These are phyloP conservation scores for Syngnathus floridae DNA, from an alignment of 2,113 vertebrate genomes.

Conservation along the genomic window DNA sequence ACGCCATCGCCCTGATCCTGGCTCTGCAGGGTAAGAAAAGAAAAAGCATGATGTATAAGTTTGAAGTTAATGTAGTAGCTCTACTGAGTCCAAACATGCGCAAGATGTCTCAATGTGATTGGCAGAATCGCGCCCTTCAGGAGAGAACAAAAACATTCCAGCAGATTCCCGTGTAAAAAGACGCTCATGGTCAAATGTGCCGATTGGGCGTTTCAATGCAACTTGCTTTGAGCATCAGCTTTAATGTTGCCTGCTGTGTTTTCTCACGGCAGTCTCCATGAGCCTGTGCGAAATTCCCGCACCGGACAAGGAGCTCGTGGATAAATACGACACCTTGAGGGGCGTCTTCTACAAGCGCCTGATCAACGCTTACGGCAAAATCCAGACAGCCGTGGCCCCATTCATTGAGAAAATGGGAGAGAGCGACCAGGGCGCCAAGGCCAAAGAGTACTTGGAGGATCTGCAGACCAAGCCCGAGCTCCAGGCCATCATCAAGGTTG, in stretches of 20 bases:
- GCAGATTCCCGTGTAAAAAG: background rate
- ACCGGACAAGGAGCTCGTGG: conserved; percentile 61
- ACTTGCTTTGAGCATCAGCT: background rate
- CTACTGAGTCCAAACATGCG: background rate
- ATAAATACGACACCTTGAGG: conserved; percentile 53
- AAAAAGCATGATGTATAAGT: background rate
- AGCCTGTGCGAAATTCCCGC: conserved; percentile 40
- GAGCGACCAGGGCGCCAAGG: accelerated
- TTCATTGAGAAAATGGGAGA: accelerated
- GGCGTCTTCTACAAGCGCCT: conserved; percentile 45
- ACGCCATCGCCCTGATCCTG: conserved; percentile 60
- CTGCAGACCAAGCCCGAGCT: conserved; percentile 29
- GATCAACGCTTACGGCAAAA: conserved; percentile 7
- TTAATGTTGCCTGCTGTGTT: background rate
- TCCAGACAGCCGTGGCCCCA: conserved; percentile 4
- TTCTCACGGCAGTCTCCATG: conserved; percentile 56
- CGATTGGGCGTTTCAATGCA: background rate
- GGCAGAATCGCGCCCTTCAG: background rate
- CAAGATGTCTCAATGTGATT: background rate
- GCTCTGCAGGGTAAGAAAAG: conserved; percentile 71
- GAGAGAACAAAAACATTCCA: background rate
- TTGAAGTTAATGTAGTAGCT: too few relatives aligned
- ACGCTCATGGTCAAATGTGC: background rate
- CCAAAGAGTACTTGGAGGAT: background rate
- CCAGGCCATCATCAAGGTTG: conserved; percentile 33